Base-by-base conservation (phyloP, 2,888 invertebrate species). In the Athetis lepigone region DNA sequence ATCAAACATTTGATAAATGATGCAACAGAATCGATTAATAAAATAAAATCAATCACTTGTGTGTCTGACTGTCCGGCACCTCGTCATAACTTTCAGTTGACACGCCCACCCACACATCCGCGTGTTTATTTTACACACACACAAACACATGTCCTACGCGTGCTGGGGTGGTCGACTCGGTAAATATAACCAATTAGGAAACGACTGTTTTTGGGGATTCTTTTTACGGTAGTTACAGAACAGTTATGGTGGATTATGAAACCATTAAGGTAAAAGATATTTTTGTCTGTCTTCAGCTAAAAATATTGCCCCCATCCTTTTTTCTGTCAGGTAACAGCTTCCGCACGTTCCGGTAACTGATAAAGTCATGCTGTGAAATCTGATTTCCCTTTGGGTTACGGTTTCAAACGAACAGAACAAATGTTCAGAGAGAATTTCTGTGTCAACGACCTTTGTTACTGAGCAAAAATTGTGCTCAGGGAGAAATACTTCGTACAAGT, bases 21-120 rank as follows among this genome's bases (percentile, higher is more conserved):
- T 55, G 55, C 7, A 55, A 75, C 52, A 49, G 43, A 70, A 63
- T 50, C 70, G 71, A 72, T 63, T 72, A 58, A 51, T 58, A 55
- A 59, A 70, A 70, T 75, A 70, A 70, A 57, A 75, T 75, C 71
- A 70, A 67, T 72, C 78, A 78, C 64, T 71, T 73, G 18, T 73
- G 75, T 50, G 45, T 36, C 18, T 54, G 56, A 51, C 52, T 70
- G 62, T 74, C 73, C 76, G 81, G 66, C 57, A 69, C 59, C 71
- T 71, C 74, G 73, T 71, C 65, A 76, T 78, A 79, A 80, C 64
- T 80, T 79, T 69, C 59, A 71, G 81, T 75, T 75, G 80, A 81
- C 80, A 80, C 56, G 75, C 56, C 75, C 81, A 68, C 81, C 75
- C 73, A 81, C 81, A 64, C 59, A 57, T 39, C 16, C 21, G 9